A percentile compares a stretch with the other conserved stretches of the same genome.
phyloP scores from a whole-genome alignment of 2,113 vertebrate genomes.

The Leptobrachium ailaonicum region DNA sequence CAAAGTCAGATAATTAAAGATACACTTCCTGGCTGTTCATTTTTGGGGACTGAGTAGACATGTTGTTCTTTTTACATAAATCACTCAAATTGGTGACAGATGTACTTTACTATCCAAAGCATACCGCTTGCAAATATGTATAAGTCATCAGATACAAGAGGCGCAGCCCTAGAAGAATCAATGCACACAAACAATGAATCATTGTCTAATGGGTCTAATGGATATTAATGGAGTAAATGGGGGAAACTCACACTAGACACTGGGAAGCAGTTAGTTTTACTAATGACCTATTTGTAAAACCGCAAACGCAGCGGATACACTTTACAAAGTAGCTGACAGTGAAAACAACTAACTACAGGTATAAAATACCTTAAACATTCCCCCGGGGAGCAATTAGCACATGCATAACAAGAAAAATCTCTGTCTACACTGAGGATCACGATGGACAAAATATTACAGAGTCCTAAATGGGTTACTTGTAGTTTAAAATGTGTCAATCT shows the following conservation, averaged over 20 bases:
- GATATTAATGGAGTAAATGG: slow-evolving; percentile 39
- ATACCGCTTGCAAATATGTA: not conserved
- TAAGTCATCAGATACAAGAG: slow-evolving; percentile 43
- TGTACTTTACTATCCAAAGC: not conserved
- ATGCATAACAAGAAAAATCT: slow-evolving; percentile 31
- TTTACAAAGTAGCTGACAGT: slow-evolving; percentile 45
- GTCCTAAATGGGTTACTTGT: not conserved
- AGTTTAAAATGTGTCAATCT: too few relatives aligned
- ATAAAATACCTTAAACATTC: slow-evolving; percentile 42
- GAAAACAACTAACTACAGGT: slow-evolving; percentile 24
- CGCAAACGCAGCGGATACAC: slow-evolving; percentile 42
- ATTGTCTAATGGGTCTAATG: slow-evolving; percentile 36
- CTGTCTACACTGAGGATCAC: slow-evolving; percentile 5
- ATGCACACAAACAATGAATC: slow-evolving; percentile 57
- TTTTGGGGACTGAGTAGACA: too few relatives aligned
- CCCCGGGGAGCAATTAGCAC: slow-evolving; percentile 40
- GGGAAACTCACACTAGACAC: slow-evolving; percentile 24
- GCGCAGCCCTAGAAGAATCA: slow-evolving; percentile 51
- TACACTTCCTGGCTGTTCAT: too few relatives aligned
- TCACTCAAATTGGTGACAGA: not conserved
- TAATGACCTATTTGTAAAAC: slow-evolving; percentile 41
- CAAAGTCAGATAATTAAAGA: too few relatives aligned
- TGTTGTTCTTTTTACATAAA: too few relatives aligned
- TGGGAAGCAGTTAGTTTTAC: slow-evolving; percentile 37
- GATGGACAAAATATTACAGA: slow-evolving; percentile 21